Conservation (phyloP, 1,140 invertebrate genomes). For the Cataglyphis hispanica region DNA sequence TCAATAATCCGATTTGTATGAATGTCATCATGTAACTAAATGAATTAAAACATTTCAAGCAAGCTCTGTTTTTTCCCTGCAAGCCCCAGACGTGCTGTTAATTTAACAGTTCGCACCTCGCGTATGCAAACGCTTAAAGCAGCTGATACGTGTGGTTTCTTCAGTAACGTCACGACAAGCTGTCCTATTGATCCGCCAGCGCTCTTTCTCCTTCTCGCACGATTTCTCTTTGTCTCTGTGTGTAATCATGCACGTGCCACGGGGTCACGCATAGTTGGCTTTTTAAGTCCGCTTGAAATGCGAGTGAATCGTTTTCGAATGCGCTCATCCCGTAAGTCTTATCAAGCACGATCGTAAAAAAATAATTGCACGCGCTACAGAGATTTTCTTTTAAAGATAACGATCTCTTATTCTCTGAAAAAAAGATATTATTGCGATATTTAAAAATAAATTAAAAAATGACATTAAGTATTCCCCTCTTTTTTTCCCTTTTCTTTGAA, state of each 20-base stretch:
- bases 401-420: background rate
- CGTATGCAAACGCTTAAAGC: slow-evolving; percentile 54
- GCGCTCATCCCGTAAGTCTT: background rate
- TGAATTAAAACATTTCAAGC: slow-evolving; percentile 6
- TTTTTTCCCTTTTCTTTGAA: background rate
- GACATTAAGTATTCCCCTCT: background rate
- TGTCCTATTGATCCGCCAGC: slow-evolving; percentile 61
- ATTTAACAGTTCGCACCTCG: slow-evolving; percentile 19
- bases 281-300: slow-evolving; percentile 55
- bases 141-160: slow-evolving; percentile 67
- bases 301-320: slow-evolving; percentile 23
- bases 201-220: slow-evolving; percentile 43
- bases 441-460: slow-evolving; percentile 21
- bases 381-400: background rate
- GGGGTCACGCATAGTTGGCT: slow-evolving; percentile 67
- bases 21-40: slow-evolving; percentile 1
- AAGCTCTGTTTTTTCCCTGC: background rate
- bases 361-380: background rate
- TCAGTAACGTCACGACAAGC: slow-evolving; percentile 65
- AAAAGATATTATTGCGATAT: background rate
- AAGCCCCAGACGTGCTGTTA: background rate
- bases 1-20: background rate
- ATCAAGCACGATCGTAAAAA: slow-evolving; percentile 2
- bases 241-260: slow-evolving; percentile 60
- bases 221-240: slow-evolving; percentile 58